Base-by-base conservation (phyloP, 2,113 vertebrate genomes). In the Candoia aspera region DNA sequence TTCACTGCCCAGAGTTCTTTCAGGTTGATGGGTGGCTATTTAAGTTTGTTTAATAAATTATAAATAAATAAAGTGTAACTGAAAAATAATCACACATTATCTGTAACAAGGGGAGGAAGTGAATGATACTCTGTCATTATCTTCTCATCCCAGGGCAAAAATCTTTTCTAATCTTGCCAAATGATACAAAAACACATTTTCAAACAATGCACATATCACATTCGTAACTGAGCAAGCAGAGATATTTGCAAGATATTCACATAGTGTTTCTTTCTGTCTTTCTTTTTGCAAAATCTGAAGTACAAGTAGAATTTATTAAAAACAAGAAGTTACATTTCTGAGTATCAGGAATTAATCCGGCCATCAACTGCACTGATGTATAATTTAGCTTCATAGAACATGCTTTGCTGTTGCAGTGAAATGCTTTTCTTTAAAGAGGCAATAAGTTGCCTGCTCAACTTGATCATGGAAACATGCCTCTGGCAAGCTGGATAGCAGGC, bases 361-460 rank as follows among this genome's bases (percentile, higher is more conserved):
- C 68, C 33, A 87, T 55, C 89, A 33, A 46, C 37, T 93, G 90
- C 2, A 4, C 88, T 91, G 91, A 85, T 84, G 86, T 26, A 91
- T 54, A 92, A 94, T 93, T 57, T 87, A 79, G 60, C 6, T 6
- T 4, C 60, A 33, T 54, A 89, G 91, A 93, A 87, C 83, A 90
- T 92, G 59, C 85, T 15, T 23, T 93, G 46, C 2, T 26, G 60
- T 23, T 26, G 33, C 46, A 89, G 88, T 93, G 33, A 60, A 93
- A 60, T 88, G 49, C 26, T 53, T 29, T 92, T 90, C 6, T 93
- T 91, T 89, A 59, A 95, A 87, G 53, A 92, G 73, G 21, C 53
- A 54, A 54, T 88, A 93, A 84, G 46, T 84, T 88, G 73, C 83
- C 93, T 94, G 26, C 55, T 93, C 73, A 93, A 83, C 94, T 95